Base-by-base conservation (phyloP, 2,797 vertebrate genomes). In the Aplochiton taeniatus region DNA sequence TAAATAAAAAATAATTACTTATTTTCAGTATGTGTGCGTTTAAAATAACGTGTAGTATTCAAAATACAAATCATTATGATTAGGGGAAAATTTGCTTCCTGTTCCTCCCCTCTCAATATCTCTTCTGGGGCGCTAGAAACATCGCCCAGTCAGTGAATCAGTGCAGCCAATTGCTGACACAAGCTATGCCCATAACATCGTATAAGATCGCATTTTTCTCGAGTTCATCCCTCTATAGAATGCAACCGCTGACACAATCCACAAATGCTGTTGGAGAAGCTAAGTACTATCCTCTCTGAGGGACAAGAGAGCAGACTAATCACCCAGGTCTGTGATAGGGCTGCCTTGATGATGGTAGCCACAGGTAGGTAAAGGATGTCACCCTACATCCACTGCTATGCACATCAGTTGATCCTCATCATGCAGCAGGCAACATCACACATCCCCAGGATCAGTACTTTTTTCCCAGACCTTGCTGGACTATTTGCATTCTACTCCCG, bases 361-460 rank as follows among this genome's bases (percentile, higher is more conserved):
- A 68, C 52, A 6, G 62, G 66, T 31, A 60, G 20, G 53, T 65
- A 0, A 11, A 58, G 14, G 59, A 68, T 42, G 9, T 54, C 47
- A 8, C 58, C 51, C 61, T 56, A 58, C 47, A 18, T 66, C 52
- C 67, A 69, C 62, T 69, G 41, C 42, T 60, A 57, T 58, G 60
- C 61, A n/a, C n/a, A n/a, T n/a, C n/a, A n/a, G n/a, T n/a, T n/a
- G n/a, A n/a, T n/a, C n/a, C n/a, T n/a, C n/a, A 44, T 70, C 51
- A 68, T 56, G 61, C 64, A 68, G 60, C 68, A 68, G 59, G 60
- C n/a, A 49, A 63, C 49, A 18, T 45, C 63, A 42, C 59, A 50
- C 12, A 66, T 65, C 18, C 16, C 73, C 48, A 60, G 45, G 52
- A 43, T 58, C 6, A 1, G 18, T 9, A 12, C 5, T 48, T 63